These are phyloP conservation scores for Osmoderma eremita DNA, from an alignment of 2,888 invertebrate genomes.

Conservation along the genomic window DNA sequence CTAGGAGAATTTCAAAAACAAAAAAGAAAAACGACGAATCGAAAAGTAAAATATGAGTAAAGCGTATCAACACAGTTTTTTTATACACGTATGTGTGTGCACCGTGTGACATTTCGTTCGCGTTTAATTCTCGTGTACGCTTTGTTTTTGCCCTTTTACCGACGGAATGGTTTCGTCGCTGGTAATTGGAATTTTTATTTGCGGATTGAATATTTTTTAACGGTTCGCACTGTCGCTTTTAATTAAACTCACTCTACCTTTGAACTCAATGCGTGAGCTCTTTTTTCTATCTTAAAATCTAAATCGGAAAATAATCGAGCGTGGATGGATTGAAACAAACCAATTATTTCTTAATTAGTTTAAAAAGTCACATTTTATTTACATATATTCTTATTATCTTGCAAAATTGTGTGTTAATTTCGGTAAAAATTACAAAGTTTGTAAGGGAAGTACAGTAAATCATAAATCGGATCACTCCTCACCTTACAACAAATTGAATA, in stretches of 20 bases:
- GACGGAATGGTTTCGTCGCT: slow-evolving; percentile 8
- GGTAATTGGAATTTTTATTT: slow-evolving; percentile 26
- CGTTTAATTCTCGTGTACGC: slow-evolving; percentile 34
- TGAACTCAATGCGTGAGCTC: slow-evolving; percentile 13
- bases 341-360: no score
- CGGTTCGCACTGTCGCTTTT: slow-evolving; percentile 12
- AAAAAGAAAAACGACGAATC: slow-evolving; percentile 21
- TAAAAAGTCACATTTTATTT: no score
- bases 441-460: no score
- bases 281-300: no score
- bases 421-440: no score
- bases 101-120: slow-evolving; percentile 39
- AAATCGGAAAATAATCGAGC: no score
- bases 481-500: no score
- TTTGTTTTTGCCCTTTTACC: slow-evolving; percentile 16
- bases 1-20: slow-evolving; percentile 6
- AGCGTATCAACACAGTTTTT: slow-evolving; percentile 41
- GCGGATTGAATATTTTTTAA: slow-evolving; percentile 20
- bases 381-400: no score
- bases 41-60: slow-evolving; percentile 37
- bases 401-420: no score
- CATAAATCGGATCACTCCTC: no score
- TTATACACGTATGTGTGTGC: not conserved
- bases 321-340: no score
- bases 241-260: slow-evolving; percentile 17